These are phyloP conservation scores for Zaprionus tsacasi DNA, from an alignment of 1,140 invertebrate genomes.

Conservation along the genomic window DNA sequence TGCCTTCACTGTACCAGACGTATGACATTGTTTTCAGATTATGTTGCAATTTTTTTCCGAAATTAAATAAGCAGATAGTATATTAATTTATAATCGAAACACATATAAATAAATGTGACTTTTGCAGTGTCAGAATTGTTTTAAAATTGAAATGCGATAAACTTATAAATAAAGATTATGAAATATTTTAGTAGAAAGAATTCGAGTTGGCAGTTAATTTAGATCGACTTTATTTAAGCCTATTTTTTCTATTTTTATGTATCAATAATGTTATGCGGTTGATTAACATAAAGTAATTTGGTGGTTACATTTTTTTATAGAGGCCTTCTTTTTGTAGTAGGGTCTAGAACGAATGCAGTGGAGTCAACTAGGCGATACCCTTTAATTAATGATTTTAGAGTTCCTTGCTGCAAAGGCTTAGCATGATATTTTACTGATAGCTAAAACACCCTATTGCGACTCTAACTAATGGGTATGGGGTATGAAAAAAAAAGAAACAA, in stretches of 20 bases:
- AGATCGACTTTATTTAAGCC: neutral
- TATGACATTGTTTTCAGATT: constrained; percentile 2
- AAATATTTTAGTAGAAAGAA: neutral
- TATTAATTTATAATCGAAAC: neutral
- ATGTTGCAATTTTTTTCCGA: neutral
- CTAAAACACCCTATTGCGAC: neutral
- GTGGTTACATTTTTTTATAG: constrained; percentile 27
- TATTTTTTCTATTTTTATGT: constrained; percentile 3
- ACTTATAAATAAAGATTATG: constrained; percentile 1
- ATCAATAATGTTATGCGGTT: neutral
- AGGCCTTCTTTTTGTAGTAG: neutral
- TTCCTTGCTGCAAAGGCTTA: neutral
- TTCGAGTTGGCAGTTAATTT: neutral
- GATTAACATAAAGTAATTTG: constrained; percentile 39
- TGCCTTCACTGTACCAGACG: neutral
- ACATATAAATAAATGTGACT: neutral
- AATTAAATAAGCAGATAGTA: constrained; percentile 1
- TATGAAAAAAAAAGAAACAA: constrained; percentile 37
- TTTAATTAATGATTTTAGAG: neutral
- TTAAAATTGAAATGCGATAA: neutral
- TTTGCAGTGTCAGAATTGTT: neutral
- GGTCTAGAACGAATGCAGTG: neutral
- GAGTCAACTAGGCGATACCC: neutral
- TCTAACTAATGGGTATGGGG: neutral
- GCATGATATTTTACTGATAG: too few relatives aligned